Conservation (phyloP, 2,797 vertebrate species). For the Manis pentadactyla region DNA sequence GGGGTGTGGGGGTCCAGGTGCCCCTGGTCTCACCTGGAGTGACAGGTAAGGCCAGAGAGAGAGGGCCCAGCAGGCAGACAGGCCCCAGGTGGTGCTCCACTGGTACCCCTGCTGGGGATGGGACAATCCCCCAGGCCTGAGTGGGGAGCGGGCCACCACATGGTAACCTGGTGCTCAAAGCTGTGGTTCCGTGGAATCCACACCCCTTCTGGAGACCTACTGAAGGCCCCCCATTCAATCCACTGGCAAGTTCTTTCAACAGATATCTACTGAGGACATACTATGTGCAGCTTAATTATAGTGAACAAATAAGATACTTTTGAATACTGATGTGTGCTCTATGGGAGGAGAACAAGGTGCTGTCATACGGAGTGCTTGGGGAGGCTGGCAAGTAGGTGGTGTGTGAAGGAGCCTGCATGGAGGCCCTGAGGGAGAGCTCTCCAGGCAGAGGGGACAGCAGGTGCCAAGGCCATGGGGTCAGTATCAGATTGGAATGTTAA, state of each 20-base stretch:
- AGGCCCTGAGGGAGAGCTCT: not conserved
- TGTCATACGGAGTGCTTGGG: not conserved
- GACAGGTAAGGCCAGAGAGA: not conserved
- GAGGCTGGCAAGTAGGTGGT: not conserved
- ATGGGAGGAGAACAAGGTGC: not conserved
- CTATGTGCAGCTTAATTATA: not conserved
- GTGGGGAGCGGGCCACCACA: not conserved
- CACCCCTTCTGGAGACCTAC: not conserved
- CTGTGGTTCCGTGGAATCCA: accelerated
- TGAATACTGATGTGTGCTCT: no score
- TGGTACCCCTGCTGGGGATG: not conserved
- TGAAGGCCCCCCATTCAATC: not conserved
- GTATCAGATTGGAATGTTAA: not conserved
- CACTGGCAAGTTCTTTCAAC: not conserved
- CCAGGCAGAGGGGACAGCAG: not conserved
- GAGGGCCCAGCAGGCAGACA: not conserved
- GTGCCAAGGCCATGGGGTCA: not conserved
- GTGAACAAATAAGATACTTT: not conserved
- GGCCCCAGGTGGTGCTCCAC: accelerated
- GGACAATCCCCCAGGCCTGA: not conserved
- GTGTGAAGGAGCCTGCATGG: not conserved
- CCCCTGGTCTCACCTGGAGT: not conserved
- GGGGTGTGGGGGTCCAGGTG: not conserved
- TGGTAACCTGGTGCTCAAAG: not conserved
- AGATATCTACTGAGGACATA: not conserved